phyloP scores from a whole-genome alignment of 1,140 invertebrate genomes.

The Drosophila busckii region DNA sequence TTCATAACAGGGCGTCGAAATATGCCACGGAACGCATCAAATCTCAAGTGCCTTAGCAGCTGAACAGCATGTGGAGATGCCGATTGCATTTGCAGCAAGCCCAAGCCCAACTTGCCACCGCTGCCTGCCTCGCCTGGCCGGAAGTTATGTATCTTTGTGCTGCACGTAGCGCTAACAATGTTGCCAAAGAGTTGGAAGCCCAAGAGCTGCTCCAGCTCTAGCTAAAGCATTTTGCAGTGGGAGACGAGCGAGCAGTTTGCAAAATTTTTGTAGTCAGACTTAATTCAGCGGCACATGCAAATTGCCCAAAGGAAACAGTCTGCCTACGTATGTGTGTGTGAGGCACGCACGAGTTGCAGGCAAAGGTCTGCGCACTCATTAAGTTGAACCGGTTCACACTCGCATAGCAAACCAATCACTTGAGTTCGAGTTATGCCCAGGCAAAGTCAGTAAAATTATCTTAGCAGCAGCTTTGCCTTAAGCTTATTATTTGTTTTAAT shows the following conservation, averaged over 20 bases:
- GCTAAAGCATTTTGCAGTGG: no score
- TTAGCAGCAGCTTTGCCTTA: no score
- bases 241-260: slow-evolving; percentile 9
- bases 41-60: slow-evolving; percentile 40
- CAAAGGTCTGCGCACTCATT: no score
- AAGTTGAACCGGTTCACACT: no score
- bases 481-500: no score
- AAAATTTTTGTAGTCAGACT: slow-evolving; percentile 3
- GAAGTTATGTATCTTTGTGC: slow-evolving; percentile 41
- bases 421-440: no score
- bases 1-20: slow-evolving; percentile 48
- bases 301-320: slow-evolving; percentile 27
- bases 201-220: no score
- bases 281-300: slow-evolving; percentile 36
- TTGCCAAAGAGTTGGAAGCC: slow-evolving; percentile 18
- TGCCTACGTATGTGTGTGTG: background rate
- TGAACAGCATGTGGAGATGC: slow-evolving; percentile 46
- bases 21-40: slow-evolving; percentile 22
- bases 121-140: slow-evolving; percentile 27
- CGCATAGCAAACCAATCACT: no score
- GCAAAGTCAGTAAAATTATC: no score
- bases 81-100: slow-evolving; percentile 14
- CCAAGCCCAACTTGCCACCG: slow-evolving; percentile 20
- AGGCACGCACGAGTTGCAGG: no score
- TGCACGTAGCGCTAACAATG: slow-evolving; percentile 11